Conservation (phyloP, 2,888 invertebrate genomes). For the Heteromurus nitidus region DNA sequence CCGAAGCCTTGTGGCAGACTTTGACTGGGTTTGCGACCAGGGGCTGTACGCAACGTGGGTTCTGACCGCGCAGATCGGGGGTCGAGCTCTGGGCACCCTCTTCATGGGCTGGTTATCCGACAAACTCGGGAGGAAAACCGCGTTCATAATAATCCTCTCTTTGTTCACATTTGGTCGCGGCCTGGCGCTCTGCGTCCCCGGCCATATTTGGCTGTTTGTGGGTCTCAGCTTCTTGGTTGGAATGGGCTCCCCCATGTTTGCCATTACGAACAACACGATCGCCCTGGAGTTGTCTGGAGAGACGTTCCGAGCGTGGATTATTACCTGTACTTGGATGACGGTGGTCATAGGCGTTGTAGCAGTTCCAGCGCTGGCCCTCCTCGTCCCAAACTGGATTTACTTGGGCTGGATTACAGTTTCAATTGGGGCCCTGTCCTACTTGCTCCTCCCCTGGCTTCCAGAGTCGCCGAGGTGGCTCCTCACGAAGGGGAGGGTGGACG, state of each 20-base stretch:
- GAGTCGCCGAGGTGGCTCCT: constrained; percentile 70
- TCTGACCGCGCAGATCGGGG: constrained; percentile 75
- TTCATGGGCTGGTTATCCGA: constrained; percentile 67
- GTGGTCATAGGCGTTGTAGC: constrained; percentile 65
- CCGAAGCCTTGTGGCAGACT: constrained; percentile 77
- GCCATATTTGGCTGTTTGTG: constrained; percentile 60
- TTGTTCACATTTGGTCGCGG: constrained; percentile 70
- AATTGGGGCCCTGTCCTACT: constrained; percentile 14
- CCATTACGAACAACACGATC: constrained; percentile 66
- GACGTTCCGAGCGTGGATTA: constrained; percentile 66
- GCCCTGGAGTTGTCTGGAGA: constrained; percentile 68
- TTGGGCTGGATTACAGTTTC: constrained; percentile 23
- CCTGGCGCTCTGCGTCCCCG: constrained; percentile 60
- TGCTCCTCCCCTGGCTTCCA: constrained; percentile 41
- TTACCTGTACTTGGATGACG: constrained; percentile 65
- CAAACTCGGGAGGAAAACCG: constrained; percentile 77
- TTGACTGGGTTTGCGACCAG: constrained; percentile 80
- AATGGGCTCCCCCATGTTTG: constrained; percentile 69
- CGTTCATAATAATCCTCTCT: constrained; percentile 77
- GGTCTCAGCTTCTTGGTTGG: constrained; percentile 60
- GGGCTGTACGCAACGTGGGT: constrained; percentile 78
- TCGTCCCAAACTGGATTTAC: constrained; percentile 21
- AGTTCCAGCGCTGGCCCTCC: constrained; percentile 50
- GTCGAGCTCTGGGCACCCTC: constrained; percentile 65
- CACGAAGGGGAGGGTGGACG: constrained; percentile 49